These are phyloP conservation scores for Bombus impatiens DNA, from an alignment of 1,140 invertebrate genomes.

Conservation along the genomic window DNA sequence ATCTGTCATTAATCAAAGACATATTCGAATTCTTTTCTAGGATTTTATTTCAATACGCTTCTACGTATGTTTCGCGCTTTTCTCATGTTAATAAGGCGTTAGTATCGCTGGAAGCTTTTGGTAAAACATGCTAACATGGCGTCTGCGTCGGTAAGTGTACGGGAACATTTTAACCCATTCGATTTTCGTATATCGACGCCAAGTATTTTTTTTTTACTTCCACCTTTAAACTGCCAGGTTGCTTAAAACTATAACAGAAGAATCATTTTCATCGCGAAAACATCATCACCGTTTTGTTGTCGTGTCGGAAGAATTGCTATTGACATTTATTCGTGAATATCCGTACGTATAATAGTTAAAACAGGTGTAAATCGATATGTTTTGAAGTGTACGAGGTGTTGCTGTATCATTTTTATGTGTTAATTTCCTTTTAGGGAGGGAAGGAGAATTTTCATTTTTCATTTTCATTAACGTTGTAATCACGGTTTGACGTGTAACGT, in stretches of 20 bases:
- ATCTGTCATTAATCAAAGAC: too few species aligned
- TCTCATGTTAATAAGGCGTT: neutral
- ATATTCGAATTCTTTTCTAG: too few species aligned
- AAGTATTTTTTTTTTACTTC: slow-evolving; percentile 50
- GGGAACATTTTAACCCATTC: slow-evolving; percentile 9
- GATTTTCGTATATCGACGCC: slow-evolving; percentile 28
- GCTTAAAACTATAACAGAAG: slow-evolving; percentile 31
- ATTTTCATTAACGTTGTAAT: neutral
- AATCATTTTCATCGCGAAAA: slow-evolving; percentile 10
- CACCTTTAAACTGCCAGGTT: slow-evolving; percentile 2
- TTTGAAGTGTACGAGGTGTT: too few species aligned
- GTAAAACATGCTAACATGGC: slow-evolving; percentile 73
- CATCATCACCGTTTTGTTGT: slow-evolving; percentile 22
- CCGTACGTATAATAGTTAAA: slow-evolving; percentile 53
- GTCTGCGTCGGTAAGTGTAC: slow-evolving; percentile 79
- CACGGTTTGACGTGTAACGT: too few species aligned
- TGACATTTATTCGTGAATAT: slow-evolving; percentile 54
- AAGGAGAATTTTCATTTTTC: neutral
- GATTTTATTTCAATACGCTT: neutral
- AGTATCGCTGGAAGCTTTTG: slow-evolving; percentile 35
- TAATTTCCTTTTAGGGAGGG: neutral
- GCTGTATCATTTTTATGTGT: neutral
- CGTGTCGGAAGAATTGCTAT: slow-evolving; percentile 35
- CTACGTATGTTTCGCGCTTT: neutral
- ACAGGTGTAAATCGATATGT: neutral